Evolutionary conservation across 2,113 vertebrate species (phyloP).

Genomic region (Ifrita kowaldi): DNA sequence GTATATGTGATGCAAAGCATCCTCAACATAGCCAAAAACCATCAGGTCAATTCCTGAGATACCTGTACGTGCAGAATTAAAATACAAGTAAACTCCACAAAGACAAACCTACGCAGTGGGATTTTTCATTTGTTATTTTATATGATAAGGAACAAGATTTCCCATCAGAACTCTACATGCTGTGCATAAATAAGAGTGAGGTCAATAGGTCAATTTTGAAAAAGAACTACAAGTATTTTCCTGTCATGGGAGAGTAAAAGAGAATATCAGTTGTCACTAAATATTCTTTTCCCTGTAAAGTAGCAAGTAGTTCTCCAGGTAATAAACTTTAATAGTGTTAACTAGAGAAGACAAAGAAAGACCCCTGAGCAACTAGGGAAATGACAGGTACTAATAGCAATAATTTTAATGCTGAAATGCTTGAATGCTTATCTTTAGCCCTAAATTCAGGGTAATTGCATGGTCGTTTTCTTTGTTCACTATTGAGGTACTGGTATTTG

Average conservation of each 20-base stretch:
- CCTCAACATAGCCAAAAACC: neutral
- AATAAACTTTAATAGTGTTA: neutral
- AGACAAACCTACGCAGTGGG: neutral
- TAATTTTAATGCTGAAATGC: neutral
- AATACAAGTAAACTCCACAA: neutral
- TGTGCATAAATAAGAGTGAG: neutral
- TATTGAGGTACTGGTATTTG: neutral
- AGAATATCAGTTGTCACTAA: neutral
- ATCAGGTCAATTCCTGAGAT: neutral
- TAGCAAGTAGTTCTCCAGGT: neutral
- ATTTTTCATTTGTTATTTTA: neutral
- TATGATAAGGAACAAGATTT: neutral
- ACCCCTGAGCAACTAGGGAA: neutral
- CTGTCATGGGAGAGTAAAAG: neutral
- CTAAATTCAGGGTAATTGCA: neutral
- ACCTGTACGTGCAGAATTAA: neutral
- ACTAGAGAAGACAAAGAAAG: neutral
- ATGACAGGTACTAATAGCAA: neutral
- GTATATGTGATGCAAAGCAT: neutral
- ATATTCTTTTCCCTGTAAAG: neutral
- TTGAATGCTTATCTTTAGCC: neutral
- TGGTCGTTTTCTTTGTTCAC: neutral
- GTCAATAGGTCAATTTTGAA: neutral
- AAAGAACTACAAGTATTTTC: neutral
- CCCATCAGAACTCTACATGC: neutral